Evolutionary conservation across 2,797 vertebrate species (phyloP), one percentile per base, ranked within the genome.

Genomic region (Lepilemur ruficaudatus): DNA sequence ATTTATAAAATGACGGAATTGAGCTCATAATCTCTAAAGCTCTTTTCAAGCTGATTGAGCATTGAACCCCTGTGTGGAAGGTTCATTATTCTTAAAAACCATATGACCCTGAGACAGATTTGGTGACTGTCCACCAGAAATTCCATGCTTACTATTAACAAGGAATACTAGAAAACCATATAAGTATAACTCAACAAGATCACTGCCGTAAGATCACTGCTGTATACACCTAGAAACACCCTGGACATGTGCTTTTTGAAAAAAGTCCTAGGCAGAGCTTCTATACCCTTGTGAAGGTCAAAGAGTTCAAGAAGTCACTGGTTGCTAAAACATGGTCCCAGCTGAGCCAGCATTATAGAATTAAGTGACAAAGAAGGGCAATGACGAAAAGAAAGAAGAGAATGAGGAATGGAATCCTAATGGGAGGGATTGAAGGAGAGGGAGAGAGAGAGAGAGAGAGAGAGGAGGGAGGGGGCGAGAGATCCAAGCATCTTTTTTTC

Each of bases 341-440:
- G 9, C 50, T 28, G 52, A 17, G 25, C 15, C 43, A 84, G 63
- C 41, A 72, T 7, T 30, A 38, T 4, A n/a, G 9, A 59, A 28
- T 20, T 28, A 59, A 41, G 41, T 32, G 17, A 59, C 23, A 59
- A 87, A 65, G 25, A 28, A 48, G n/a, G 12, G 18, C 15, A 38
- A 32, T 13, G 23, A n/a, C 9, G 17, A 20, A 35, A 79, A 80
- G 30, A 13, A 67, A 48, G 61, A 63, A 35, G 57, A 43, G 28
- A 46, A 5, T 2, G 14, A 14, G 48, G 22, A 43, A 23, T 4
- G 0, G 41, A 70, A 25, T 65, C 52, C 89, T 43, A 61, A 17
- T 4, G 6, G 10, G 3, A 14, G 7, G 12, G 15, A 12, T 6
- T 10, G 6, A 30, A 32, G 59, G 13, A 4, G 46, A 55, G 7